Evolutionary conservation across 2,797 vertebrate genomes (phyloP), one percentile per base, ranked within the genome.

Genomic region (Galaxias olidus): DNA sequence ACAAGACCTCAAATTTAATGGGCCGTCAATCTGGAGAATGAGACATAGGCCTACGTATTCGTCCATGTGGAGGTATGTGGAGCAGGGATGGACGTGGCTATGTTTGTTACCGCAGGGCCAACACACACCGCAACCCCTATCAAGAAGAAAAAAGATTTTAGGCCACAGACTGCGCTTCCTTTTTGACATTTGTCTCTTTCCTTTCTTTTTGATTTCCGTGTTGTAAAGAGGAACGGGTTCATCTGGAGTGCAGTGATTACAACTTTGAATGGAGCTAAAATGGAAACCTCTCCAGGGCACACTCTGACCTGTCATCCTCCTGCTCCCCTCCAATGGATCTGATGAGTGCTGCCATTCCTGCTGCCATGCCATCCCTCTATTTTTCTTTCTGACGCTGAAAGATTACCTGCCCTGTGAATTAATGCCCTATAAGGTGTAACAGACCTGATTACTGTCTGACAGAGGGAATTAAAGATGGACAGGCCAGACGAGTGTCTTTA

Each of bases 351-450:
- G 79, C 66, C 41, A 46, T 61, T 44, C 10, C 43, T 41, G 55
- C 20, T 6, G 52, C 54, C 12, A 30, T 47, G 40, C 51, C 20
- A 17, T 47, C 43, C 17, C 43, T 56, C 19, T 14, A 75, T 72
- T 76, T 86, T 14, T 90, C 86, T 90, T 91, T 91, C 89, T 93
- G 92, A 91, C 71, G 92, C 93, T 92, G 92, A 94, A 92, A 94
- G 83, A 81, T 89, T 92, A 92, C 92, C 90, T 93, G 91, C 90
- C 93, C 82, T 86, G 96, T 93, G 93, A 93, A 92, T 94, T 96
- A 95, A 95, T 94, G 92, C 91, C 81, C 89, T 90, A 92, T 95
- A 93, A 93, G 90, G 92, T 95, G 96, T 96, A 96, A 97, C 91
- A 58, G 95, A 98, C 93, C 95, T 96, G 94, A 98, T 98, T 94